These are phyloP conservation scores for Corella eumyota DNA, from an alignment of 23 tunicate species.

Conservation along the genomic window DNA sequence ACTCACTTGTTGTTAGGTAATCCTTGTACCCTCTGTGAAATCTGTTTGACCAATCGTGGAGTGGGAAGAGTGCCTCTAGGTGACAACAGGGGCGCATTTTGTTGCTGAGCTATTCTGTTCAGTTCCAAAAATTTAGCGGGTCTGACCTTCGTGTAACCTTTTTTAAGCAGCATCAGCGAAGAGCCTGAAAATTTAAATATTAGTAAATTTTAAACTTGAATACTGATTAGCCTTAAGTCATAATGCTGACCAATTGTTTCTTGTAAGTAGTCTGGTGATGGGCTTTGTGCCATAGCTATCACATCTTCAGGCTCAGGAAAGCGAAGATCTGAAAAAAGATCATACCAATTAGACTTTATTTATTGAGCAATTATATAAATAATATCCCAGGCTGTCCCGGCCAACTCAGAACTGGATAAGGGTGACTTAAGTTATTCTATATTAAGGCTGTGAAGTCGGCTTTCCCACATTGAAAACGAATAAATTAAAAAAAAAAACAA, in stretches of 20 bases:
- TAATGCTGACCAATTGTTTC: constrained; percentile 30
- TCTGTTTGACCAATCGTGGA: constrained; percentile 12
- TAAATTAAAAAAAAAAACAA: no score
- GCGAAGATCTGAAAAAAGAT: no score
- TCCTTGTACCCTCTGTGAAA: neutral
- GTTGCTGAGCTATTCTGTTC: constrained; percentile 14
- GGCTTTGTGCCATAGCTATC: constrained; percentile 38
- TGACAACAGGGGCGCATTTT: constrained; percentile 7
- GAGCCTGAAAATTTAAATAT: no score
- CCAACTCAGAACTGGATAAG: neutral
- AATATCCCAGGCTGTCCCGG: no score
- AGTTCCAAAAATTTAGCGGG: constrained; percentile 31
- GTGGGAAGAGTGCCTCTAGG: constrained; percentile 9
- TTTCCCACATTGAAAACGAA: no score
- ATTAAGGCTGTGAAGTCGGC: no score
- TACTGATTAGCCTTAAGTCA: no score
- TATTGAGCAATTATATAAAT: no score
- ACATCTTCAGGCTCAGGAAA: constrained; percentile 25
- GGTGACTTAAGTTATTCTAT: neutral
- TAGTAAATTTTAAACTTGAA: no score
- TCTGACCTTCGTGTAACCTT: constrained; percentile 9
- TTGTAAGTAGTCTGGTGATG: constrained; percentile 24
- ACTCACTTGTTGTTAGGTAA: no score
- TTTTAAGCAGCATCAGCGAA: constrained; percentile 33
- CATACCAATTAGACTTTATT: no score